Percentiles rank a stretch among this genome's conserved stretches.
Conservation (phyloP, 2,797 vertebrate genomes). For the Thripadectes ignobilis region DNA sequence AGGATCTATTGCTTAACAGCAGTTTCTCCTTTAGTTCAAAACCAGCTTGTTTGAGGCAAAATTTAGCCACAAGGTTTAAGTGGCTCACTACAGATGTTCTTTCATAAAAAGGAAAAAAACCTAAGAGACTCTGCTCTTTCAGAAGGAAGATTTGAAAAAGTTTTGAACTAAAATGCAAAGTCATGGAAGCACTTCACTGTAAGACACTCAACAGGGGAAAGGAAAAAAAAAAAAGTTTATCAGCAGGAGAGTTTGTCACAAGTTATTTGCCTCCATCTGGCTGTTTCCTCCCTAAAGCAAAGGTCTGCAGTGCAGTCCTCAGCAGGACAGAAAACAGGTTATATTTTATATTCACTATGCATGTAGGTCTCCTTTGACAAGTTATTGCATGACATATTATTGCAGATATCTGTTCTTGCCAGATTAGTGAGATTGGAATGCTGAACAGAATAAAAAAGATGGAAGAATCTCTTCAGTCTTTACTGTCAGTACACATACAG, state of each 20-base stretch:
- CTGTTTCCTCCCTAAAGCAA: not conserved
- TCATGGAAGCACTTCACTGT: not conserved
- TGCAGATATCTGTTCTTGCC: not conserved
- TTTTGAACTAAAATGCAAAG: not conserved
- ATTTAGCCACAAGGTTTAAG: not conserved
- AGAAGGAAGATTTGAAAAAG: not conserved
- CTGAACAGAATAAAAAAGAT: not conserved
- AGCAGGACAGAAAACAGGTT: accelerated
- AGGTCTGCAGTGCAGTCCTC: not conserved
- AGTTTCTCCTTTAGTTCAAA: not conserved
- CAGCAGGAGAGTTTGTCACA: not conserved
- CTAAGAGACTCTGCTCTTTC: not conserved
- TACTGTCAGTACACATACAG: not conserved
- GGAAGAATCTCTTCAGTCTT: not conserved
- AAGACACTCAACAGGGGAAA: not conserved
- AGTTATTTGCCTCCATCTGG: not conserved
- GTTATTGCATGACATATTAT: not conserved
- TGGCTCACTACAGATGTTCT: not conserved
- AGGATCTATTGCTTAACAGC: not conserved
- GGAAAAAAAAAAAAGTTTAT: not conserved
- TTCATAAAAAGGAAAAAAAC: not conserved
- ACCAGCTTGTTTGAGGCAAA: not conserved
- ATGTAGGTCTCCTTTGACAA: not conserved
- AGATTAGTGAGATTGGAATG: not conserved
- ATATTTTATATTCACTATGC: not conserved